Evolutionary conservation across 2,888 invertebrate species (phyloP), one percentile per base, ranked within the genome.

Genomic region (Yponomeuta plumbellus): DNA sequence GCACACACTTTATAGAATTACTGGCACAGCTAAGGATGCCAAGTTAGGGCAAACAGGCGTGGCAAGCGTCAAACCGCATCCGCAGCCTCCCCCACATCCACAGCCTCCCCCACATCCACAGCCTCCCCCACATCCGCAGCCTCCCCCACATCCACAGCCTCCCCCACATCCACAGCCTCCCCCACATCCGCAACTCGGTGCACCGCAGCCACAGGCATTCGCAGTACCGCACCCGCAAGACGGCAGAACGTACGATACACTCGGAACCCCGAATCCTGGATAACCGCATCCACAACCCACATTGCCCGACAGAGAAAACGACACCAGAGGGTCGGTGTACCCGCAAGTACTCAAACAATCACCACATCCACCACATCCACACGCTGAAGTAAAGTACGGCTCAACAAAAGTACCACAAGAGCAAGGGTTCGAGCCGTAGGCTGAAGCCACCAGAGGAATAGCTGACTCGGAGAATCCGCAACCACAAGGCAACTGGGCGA

Each of bases 401-500:
- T 59, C 59, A 2, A 59, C 13, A 11, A 59, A 21, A 6, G 59
- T 59, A 2, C 23, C 59, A 59, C 59, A 23, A 59, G 59, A 23
- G 5, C 44, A 52, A 52, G 44, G 44, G 17, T 52, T 13, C 23
- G 59, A 21, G 2, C 59, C 62, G 34, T 62, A 62, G 5, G 62
- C 34, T 1, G 62, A 34, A 17, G 62, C 62, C 10, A 62, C 62
- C 8, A 62, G 20, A 17, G 62, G 62, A 23, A 62, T 6, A 17
- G 62, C 62, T 20, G 62, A 34, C 20, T 62, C 62, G 11, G 20
- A 20, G 20, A 62, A 62, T 6, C 62, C 62, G n/a, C 23, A 20
- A 2, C 62, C 62, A 20, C 39, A 62, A 23, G 62, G 62, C 62
- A 62, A 34, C 17, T 62, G 26, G 5, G 20, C 26, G 11, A 11